Evolutionary conservation across 2,113 vertebrate species (phyloP).

Genomic region (Naja naja): DNA sequence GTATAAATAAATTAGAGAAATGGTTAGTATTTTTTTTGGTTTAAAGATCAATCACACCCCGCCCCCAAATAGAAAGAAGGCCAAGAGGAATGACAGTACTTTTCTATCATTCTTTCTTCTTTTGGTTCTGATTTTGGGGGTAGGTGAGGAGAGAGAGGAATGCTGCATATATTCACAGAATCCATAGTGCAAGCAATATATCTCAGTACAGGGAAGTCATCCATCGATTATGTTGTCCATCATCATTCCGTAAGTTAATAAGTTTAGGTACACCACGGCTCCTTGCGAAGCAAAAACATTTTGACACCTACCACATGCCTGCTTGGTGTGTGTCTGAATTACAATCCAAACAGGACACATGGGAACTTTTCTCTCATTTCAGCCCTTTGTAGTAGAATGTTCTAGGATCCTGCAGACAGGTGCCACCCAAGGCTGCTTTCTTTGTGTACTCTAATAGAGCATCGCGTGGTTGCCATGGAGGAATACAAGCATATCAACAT

Average conservation of each 20-base stretch:
- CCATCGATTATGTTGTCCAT: neutral
- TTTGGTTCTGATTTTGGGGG: neutral
- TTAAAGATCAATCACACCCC: neutral
- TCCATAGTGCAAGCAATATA: neutral
- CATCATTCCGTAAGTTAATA: neutral
- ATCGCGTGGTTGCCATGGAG: slow-evolving; percentile 66
- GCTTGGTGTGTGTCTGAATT: neutral
- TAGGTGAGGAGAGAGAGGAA: neutral
- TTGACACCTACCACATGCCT: neutral
- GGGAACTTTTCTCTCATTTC: neutral
- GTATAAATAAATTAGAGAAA: neutral
- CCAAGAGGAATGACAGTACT: neutral
- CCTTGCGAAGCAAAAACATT: neutral
- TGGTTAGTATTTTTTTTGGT: neutral
- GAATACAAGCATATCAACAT: slow-evolving; percentile 69
- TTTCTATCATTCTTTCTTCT: too few relatives aligned
- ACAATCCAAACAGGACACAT: neutral
- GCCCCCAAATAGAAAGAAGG: neutral
- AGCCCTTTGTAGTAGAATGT: too few relatives aligned
- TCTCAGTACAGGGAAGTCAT: too few relatives aligned
- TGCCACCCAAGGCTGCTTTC: neutral
- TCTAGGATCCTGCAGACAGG: neutral
- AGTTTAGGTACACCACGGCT: neutral
- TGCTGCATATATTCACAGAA: neutral
- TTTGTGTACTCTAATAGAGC: neutral